Conservation (phyloP, 2,797 vertebrate species). For the Prionace glauca region DNA sequence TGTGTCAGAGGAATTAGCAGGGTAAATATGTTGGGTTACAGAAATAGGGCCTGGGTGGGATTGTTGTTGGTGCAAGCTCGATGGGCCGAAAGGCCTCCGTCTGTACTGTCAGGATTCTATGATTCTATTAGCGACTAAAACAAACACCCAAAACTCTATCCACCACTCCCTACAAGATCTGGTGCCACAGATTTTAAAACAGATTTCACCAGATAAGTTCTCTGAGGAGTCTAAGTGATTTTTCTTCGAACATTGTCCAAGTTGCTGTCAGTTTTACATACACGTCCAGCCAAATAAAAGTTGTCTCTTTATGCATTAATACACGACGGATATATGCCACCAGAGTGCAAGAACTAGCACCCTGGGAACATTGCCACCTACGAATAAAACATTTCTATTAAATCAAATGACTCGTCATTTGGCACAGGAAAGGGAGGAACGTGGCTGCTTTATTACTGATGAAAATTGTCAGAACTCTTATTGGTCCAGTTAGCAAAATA, state of each 20-base stretch:
- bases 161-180: neutral
- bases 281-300: neutral
- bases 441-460: neutral
- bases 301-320: neutral
- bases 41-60: no score
- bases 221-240: neutral
- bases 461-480: neutral
- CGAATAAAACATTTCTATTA: no score
- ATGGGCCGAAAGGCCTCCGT: no score
- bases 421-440: no score
- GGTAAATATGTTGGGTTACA: no score
- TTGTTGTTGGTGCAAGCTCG: no score
- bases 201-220: neutral
- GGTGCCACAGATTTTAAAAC: neutral
- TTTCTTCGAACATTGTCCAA: neutral
- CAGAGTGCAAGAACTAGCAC: neutral
- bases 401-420: neutral
- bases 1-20: no score
- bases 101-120: no score
- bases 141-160: neutral
- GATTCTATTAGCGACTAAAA: no score
- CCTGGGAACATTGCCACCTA: neutral
- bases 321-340: neutral
- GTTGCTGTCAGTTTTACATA: neutral
- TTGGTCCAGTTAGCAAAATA: no score